A percentile compares a stretch with the other conserved stretches of the same genome.
Conservation (phyloP, 2,113 vertebrate genomes). For the Uria lomvia region DNA sequence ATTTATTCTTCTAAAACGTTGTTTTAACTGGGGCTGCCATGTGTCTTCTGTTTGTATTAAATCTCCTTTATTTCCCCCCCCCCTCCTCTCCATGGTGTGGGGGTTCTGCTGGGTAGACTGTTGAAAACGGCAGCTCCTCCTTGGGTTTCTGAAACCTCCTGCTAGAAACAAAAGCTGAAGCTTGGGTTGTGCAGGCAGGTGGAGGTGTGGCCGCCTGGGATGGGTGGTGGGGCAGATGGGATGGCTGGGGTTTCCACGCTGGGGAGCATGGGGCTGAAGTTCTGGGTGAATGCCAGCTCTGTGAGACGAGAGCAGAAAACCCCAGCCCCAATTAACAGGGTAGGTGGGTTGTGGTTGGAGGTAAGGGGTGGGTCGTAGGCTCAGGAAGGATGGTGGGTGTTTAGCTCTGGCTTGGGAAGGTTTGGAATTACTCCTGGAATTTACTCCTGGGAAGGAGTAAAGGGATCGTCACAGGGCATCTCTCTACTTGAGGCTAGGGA, state of each 20-base stretch:
- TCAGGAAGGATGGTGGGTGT: not conserved
- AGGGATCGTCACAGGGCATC: not conserved
- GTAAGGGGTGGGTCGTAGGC: not conserved
- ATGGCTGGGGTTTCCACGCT: not conserved
- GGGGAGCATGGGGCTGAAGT: not conserved
- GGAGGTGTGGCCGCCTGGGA: not conserved
- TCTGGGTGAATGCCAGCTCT: not conserved
- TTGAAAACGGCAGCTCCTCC: not conserved
- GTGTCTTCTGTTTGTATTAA: not conserved
- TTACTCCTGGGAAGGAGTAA: not conserved
- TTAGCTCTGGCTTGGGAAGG: not conserved
- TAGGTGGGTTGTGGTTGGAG: not conserved
- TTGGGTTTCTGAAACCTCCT: not conserved
- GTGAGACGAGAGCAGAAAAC: not conserved
- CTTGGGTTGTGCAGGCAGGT: not conserved
- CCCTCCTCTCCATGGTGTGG: accelerated
- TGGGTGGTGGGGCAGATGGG: not conserved
- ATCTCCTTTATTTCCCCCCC: not conserved
- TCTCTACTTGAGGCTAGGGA: not conserved
- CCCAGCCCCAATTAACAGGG: not conserved
- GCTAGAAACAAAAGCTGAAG: not conserved
- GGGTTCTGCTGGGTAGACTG: not conserved
- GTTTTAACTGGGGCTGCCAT: not conserved
- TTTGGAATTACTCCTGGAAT: not conserved
- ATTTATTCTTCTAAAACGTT: not conserved